Base-by-base conservation (phyloP, 2,888 invertebrate genomes). In the Crioceris asparagi region DNA sequence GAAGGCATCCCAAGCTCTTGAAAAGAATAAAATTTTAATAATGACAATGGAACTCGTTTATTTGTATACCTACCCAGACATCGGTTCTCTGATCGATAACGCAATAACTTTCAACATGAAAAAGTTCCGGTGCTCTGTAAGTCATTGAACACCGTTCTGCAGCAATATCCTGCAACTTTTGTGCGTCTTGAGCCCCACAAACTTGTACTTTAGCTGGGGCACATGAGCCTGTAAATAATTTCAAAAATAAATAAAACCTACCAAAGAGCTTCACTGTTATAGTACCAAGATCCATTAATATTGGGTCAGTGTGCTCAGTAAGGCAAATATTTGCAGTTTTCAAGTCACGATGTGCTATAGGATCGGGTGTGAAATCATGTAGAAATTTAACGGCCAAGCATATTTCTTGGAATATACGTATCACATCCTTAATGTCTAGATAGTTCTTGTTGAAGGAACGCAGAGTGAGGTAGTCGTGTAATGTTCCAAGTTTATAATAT, bases 91-190 rank as follows among this genome's bases (percentile, higher is more conserved):
- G 84, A 59, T 87, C 86, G 37, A 91, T 74, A 51, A 77, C 75
- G 52, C 81, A 77, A 53, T 83, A 80, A 40, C 79, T 78, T 62
- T 87, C 83, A 7, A 90, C 85, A 50, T 79, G 79, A 56, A 91
- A 92, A 33, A 92, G 65, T 61, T 91, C 91, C 1, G 91, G 91
- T 1, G 90, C 85, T 50, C 86, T 67, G 57, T 87, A 92, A 3
- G 87, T 79, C 80, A 91, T 88, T 16, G 86, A 84, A 60, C 85
- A 86, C 41, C 82, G 70, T 63, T 90, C 87, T 32, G 83, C 83
- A 1, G 88, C 88, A 34, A 77, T 64, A 56, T 91, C 91, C 64
- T 87, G 77, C 29, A 83, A 60, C 17, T 71, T 69, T 52, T 80
- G 78, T 0, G 83, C 83, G 48, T 79, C 80, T 26, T 72, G 72